Conservation (phyloP, 2,888 invertebrate genomes). For the Poecilobothrus nobilitatus region DNA sequence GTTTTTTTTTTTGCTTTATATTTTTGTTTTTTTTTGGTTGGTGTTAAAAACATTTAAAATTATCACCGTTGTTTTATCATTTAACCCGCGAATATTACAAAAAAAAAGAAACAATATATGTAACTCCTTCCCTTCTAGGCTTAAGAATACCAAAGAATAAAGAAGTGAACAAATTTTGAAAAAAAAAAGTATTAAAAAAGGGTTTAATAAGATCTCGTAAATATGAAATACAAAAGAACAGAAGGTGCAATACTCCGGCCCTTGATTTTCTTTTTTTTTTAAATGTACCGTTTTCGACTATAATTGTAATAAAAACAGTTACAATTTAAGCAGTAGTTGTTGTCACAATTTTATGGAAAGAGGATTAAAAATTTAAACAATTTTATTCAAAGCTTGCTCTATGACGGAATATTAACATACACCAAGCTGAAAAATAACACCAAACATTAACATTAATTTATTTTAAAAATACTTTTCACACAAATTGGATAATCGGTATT, state of each 20-base stretch:
- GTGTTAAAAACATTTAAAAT: slow-evolving; percentile 6
- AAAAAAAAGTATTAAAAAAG: no score
- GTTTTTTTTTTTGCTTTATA: no score
- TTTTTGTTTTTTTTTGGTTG: background rate
- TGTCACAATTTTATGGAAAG: background rate
- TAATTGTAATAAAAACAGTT: background rate
- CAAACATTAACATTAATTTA: no score
- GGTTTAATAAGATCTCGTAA: background rate
- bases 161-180: background rate
- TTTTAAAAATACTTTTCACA: no score
- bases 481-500: no score
- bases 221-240: background rate
- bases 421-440: no score
- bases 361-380: background rate
- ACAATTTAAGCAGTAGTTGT: background rate
- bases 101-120: no score
- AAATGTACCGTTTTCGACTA: background rate
- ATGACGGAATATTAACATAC: no score
- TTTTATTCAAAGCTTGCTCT: background rate
- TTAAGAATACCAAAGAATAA: background rate
- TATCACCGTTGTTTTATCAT: slow-evolving; percentile 1
- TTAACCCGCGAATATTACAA: background rate
- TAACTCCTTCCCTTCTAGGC: background rate
- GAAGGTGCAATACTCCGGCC: background rate
- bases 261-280: background rate